These are phyloP conservation scores for Tachystola acroxantha DNA, from an alignment of 2,888 invertebrate species.

Conservation along the genomic window DNA sequence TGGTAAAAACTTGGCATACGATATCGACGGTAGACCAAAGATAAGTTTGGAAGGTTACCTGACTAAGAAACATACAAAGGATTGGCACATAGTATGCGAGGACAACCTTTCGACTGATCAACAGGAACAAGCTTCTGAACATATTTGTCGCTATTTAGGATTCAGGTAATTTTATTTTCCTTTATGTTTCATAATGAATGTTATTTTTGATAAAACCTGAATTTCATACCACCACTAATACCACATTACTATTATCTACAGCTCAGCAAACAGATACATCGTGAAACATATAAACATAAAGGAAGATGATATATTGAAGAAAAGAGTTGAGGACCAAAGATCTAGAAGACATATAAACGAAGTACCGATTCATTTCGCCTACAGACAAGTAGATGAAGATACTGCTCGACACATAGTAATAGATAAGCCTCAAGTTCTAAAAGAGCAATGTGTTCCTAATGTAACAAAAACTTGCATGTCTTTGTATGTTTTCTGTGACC, in stretches of 20 bases:
- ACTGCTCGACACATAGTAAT: conserved; percentile 39
- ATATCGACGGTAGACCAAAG: conserved; percentile 79
- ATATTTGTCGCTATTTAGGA: conserved; percentile 83
- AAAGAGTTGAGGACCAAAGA: conserved; percentile 27
- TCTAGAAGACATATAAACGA: conserved; percentile 34
- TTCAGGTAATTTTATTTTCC: conserved; percentile 68
- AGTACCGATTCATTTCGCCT: conserved; percentile 48
- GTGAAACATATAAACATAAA: conserved; percentile 59
- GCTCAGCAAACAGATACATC: conserved; percentile 53
- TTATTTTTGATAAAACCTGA: conserved; percentile 1
- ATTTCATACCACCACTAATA: neutral
- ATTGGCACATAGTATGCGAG: conserved; percentile 83
- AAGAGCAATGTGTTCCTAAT: conserved; percentile 64
- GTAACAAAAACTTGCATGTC: conserved; percentile 72
- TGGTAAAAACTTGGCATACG: conserved; percentile 77
- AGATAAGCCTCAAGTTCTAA: conserved; percentile 52
- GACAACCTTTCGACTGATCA: conserved; percentile 56
- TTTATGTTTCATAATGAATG: neutral
- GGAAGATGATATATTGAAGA: conserved; percentile 32
- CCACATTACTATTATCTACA: conserved; percentile 24
- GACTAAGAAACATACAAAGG: conserved; percentile 77
- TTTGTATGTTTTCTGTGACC: conserved; percentile 74
- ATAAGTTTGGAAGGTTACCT: conserved; percentile 80
- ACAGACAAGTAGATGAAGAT: conserved; percentile 30
- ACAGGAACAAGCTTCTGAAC: conserved; percentile 67